phyloP scores from a whole-genome alignment of 2,888 invertebrate genomes.

The Pristionchus arcanus region DNA sequence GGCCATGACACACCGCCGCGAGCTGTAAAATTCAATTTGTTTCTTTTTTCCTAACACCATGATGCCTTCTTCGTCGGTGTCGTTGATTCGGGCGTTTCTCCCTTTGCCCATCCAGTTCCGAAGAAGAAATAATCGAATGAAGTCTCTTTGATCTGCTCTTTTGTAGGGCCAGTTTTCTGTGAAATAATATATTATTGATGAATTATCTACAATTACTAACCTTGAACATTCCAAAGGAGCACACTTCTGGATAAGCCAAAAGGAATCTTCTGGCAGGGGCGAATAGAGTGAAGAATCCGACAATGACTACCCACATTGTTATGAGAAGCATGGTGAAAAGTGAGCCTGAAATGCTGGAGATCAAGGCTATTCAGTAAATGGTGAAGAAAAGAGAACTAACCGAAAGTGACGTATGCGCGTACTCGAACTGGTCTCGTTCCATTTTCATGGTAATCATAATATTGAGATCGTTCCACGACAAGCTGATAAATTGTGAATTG shows the following conservation, averaged over 20 bases:
- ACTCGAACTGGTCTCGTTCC: constrained; percentile 4
- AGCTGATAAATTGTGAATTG: constrained; percentile 67
- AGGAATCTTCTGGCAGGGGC: constrained; percentile 85
- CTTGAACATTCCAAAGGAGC: constrained; percentile 86
- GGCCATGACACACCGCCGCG: constrained; percentile 84
- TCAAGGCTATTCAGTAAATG: not conserved
- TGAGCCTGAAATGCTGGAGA: constrained; percentile 79
- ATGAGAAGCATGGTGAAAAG: constrained; percentile 83
- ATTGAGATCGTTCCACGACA: constrained; percentile 85
- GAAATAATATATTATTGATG: not conserved
- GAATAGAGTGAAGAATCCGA: constrained; percentile 85
- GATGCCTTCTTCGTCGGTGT: constrained; percentile 6
- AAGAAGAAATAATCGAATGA: constrained; percentile 86
- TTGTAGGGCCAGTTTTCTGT: constrained; percentile 82
- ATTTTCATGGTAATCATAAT: constrained; percentile 85
- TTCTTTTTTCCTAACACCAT: no score
- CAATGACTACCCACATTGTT: constrained; percentile 78
- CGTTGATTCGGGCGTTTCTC: not conserved
- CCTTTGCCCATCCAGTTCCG: constrained; percentile 87
- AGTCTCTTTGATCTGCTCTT: constrained; percentile 81
- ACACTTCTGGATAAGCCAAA: constrained; percentile 86
- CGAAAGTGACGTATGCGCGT: constrained; percentile 26
- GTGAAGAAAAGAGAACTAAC: not conserved
- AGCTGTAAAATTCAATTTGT: constrained; percentile 79
- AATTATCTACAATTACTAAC: constrained; percentile 66